A percentile compares a stretch with the other conserved stretches of the same genome.
Conservation (phyloP, 2,797 vertebrate species). For the Sebastes kiyomatsui region DNA sequence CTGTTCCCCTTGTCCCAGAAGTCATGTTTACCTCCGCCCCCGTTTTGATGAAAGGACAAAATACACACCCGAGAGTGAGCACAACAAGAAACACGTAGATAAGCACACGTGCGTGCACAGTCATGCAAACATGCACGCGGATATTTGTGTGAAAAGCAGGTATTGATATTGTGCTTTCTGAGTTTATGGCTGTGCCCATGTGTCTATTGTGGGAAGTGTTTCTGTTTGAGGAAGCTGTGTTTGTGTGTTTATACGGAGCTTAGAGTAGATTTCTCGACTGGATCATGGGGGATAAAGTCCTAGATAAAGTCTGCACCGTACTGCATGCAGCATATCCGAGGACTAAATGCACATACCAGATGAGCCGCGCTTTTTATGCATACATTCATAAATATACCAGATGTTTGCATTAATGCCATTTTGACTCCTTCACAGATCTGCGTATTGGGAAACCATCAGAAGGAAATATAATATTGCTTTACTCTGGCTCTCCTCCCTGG, state of each 20-base stretch:
- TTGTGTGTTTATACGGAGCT: slow-evolving; percentile 45
- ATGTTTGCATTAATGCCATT: slow-evolving; percentile 60
- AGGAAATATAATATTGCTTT: slow-evolving; percentile 63
- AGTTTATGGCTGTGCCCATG: slow-evolving; percentile 14
- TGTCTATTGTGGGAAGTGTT: slow-evolving; percentile 24
- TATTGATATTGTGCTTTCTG: neutral
- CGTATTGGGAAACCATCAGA: slow-evolving; percentile 59
- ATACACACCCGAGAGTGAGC: neutral
- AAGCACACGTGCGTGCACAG: neutral
- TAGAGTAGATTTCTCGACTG: slow-evolving; percentile 32
- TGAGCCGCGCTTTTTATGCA: slow-evolving; percentile 45
- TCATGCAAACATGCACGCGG: neutral
- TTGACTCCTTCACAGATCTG: slow-evolving; percentile 36
- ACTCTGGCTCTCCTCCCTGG: slow-evolving; percentile 38
- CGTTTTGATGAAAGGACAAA: slow-evolving; percentile 32
- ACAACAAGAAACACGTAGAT: neutral
- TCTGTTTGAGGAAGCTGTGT: slow-evolving; percentile 53
- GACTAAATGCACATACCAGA: slow-evolving; percentile 61
- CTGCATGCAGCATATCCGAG: slow-evolving; percentile 9
- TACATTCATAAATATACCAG: slow-evolving; percentile 58
- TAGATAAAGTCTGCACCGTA: slow-evolving; percentile 7
- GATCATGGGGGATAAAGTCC: slow-evolving; percentile 34
- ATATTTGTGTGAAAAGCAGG: slow-evolving; percentile 8
- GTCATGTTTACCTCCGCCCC: slow-evolving; percentile 45
- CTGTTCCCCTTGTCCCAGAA: slow-evolving; percentile 48